phyloP scores from a whole-genome alignment of 2,888 invertebrate species.

The Andrena hattorfiana region DNA sequence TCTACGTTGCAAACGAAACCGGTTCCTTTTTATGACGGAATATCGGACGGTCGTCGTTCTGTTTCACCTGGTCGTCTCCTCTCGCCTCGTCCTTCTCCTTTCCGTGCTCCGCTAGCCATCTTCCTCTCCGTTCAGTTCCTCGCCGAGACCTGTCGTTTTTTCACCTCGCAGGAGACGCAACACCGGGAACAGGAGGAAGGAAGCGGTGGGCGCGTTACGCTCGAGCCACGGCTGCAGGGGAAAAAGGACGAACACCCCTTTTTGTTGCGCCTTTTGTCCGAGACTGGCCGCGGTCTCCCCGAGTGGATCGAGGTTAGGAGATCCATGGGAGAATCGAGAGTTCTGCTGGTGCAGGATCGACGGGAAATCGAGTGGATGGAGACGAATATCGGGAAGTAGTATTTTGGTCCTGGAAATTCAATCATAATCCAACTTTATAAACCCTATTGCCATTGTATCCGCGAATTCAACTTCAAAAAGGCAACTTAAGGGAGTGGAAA shows the following conservation, averaged over 20 bases:
- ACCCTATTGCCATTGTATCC: too few relatives aligned
- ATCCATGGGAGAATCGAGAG: conserved; percentile 9
- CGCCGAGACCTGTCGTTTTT: conserved; percentile 24
- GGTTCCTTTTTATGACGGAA: conserved; percentile 74
- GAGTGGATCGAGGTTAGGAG: conserved; percentile 29
- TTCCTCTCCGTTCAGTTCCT: conserved; percentile 3
- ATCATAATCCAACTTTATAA: too few relatives aligned
- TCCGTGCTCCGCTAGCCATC: not conserved
- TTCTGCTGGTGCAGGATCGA: not conserved
- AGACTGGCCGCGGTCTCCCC: not conserved
- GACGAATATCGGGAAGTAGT: too few relatives aligned
- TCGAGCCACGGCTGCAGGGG: not conserved
- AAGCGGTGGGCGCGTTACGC: conserved; percentile 34
- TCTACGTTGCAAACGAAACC: conserved; percentile 70
- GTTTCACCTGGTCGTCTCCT: conserved; percentile 57
- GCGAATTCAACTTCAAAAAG: not conserved
- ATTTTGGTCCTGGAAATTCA: not conserved
- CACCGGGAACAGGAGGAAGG: conserved; percentile 27
- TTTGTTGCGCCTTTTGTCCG: conserved; percentile 12
- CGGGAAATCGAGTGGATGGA: too few relatives aligned
- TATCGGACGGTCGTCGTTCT: conserved; percentile 65
- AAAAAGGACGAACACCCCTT: conserved; percentile 40
- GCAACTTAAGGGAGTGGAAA: not conserved
- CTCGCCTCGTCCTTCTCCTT: conserved; percentile 11
- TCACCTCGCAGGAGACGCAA: conserved; percentile 30